These are phyloP conservation scores for Lacanobia wlatinum DNA, from an alignment of 2,888 invertebrate genomes.

Conservation along the genomic window DNA sequence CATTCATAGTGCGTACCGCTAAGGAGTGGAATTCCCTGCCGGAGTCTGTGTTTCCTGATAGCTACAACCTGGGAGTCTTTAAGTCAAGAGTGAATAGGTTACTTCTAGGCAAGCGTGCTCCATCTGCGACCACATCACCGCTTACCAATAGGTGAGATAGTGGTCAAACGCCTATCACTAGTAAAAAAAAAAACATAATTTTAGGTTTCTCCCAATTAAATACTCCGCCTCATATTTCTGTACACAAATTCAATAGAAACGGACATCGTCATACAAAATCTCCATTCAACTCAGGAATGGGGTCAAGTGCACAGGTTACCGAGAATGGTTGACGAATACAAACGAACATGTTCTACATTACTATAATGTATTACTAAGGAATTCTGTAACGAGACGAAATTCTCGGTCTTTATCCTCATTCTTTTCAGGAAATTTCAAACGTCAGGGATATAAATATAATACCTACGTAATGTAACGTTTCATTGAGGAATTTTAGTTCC, in stretches of 20 bases:
- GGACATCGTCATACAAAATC: conserved; percentile 22
- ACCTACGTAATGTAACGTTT: background rate
- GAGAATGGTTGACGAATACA: conserved; percentile 56
- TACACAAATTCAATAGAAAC: conserved; percentile 27
- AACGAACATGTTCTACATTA: conserved; percentile 19
- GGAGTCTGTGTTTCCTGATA: too few relatives aligned
- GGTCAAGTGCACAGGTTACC: conserved; percentile 57
- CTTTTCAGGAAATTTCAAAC: conserved; percentile 26
- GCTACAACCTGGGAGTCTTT: too few relatives aligned
- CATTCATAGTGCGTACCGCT: too few relatives aligned
- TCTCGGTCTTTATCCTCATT: conserved; percentile 42
- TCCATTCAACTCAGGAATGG: conserved; percentile 39
- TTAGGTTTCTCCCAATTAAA: background rate
- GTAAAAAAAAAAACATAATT: background rate
- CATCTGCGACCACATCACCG: too few relatives aligned
- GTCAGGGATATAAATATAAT: conserved; percentile 38
- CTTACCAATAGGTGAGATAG: too few relatives aligned
- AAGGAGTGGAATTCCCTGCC: too few relatives aligned
- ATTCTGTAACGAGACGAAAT: conserved; percentile 4
- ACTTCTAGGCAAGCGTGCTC: too few relatives aligned
- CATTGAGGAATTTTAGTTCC: background rate
- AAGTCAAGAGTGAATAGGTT: too few relatives aligned
- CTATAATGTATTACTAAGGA: conserved; percentile 18
- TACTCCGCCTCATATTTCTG: background rate
- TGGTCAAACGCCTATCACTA: too few relatives aligned